Conservation (phyloP, 2,888 invertebrate genomes). For the Tanypteryx hageni region DNA sequence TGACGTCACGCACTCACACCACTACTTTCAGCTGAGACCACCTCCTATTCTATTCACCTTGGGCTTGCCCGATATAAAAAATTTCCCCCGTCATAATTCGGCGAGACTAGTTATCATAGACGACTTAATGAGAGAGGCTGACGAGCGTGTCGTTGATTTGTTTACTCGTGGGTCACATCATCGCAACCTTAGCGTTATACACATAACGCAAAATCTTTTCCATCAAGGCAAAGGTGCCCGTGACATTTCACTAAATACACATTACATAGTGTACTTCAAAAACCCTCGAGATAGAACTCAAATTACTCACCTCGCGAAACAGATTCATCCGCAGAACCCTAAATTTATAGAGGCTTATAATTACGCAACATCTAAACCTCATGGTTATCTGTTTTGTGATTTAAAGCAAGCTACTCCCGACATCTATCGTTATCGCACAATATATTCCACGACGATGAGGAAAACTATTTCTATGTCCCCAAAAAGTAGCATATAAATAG, state of each 20-base stretch:
- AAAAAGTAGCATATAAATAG: background rate
- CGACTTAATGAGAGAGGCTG: no score
- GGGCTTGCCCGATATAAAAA: no score
- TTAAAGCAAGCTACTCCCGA: slow-evolving; percentile 67
- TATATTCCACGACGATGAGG: slow-evolving; percentile 59
- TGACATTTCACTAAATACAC: no score
- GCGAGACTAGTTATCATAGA: no score
- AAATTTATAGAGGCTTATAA: slow-evolving; percentile 67
- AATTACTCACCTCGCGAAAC: background rate
- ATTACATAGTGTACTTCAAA: no score
- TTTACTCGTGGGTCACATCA: no score
- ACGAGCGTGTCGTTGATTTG: no score
- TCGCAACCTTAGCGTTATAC: slow-evolving; percentile 66
- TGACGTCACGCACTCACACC: no score
- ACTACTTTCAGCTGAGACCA: no score
- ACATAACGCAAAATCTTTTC: slow-evolving; percentile 69
- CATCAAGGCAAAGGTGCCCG: slow-evolving; percentile 69
- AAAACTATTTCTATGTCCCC: background rate
- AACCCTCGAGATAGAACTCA: no score
- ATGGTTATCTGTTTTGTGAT: slow-evolving; percentile 68
- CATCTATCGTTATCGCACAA: slow-evolving; percentile 65
- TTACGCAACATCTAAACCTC: slow-evolving; percentile 66
- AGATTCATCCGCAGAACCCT: slow-evolving; percentile 29
- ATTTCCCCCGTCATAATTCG: no score
- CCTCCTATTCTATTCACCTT: no score